Percentiles rank a stretch among this genome's conserved stretches.
phyloP scores from a whole-genome alignment of 2,113 vertebrate genomes.

The Odobenus rosmarus region DNA sequence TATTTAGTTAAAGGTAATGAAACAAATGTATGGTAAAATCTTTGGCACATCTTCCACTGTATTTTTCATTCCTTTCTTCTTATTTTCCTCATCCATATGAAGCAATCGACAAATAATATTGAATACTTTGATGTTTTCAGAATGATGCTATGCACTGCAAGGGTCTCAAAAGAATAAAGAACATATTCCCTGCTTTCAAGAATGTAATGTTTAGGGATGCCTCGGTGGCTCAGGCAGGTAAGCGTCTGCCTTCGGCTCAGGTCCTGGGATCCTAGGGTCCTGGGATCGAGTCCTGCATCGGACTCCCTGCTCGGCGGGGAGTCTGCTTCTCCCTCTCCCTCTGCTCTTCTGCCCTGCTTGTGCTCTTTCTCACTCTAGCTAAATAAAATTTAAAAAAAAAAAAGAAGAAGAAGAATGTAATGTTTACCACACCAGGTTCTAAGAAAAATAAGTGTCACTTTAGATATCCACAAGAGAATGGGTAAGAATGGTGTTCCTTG shows the following conservation, averaged over 20 bases:
- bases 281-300: no score
- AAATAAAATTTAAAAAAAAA: no score
- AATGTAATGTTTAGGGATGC: background rate
- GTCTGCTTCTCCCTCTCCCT: no score
- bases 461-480: background rate
- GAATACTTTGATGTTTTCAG: background rate
- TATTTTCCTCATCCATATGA: background rate
- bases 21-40: background rate
- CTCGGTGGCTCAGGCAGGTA: no score
- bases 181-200: background rate
- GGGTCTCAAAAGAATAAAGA: background rate
- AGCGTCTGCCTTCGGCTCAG: no score
- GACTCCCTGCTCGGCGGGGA: no score
- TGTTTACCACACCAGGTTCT: background rate
- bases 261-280: no score
- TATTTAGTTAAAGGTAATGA: slow-evolving; percentile 34
- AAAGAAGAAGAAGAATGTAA: background rate
- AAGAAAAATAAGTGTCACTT: background rate
- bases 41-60: background rate
- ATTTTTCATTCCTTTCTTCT: slow-evolving; percentile 25
- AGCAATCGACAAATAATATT: background rate
- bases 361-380: no score
- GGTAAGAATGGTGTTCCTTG: background rate
- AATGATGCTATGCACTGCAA: background rate
- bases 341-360: no score